Conservation (phyloP, 2,797 vertebrate genomes). For the Epinephelus malabaricus region DNA sequence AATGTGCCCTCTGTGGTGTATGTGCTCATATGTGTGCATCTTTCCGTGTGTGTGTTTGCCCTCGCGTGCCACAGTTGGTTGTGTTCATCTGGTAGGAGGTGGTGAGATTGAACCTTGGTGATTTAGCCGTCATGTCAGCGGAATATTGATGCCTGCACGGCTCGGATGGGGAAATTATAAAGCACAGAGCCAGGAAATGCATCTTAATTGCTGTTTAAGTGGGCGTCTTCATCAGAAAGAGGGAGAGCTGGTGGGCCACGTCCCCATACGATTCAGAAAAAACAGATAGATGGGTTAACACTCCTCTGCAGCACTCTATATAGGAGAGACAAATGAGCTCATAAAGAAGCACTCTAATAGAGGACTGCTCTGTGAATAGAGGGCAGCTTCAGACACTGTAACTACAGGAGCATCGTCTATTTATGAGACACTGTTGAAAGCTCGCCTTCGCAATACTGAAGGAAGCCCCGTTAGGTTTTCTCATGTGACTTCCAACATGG, state of each 20-base stretch:
- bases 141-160: slow-evolving; percentile 81
- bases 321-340: slow-evolving; percentile 81
- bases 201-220: slow-evolving; percentile 86
- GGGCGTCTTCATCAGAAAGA: slow-evolving; percentile 81
- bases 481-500: slow-evolving; percentile 17
- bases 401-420: slow-evolving; percentile 56
- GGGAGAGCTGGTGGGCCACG: slow-evolving; percentile 72
- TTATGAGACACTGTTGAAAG: slow-evolving; percentile 46
- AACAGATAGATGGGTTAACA: slow-evolving; percentile 80
- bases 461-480: slow-evolving; percentile 21
- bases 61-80: slow-evolving; percentile 52
- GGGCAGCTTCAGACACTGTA: slow-evolving; percentile 57
- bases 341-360: slow-evolving; percentile 77
- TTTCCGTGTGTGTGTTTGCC: slow-evolving; percentile 18
- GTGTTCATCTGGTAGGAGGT: slow-evolving; percentile 59
- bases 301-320: slow-evolving; percentile 77
- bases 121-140: slow-evolving; percentile 77
- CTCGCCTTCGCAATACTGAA: slow-evolving; percentile 12
- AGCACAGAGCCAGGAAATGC: slow-evolving; percentile 81
- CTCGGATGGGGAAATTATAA: slow-evolving; percentile 81
- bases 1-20: slow-evolving; percentile 19
- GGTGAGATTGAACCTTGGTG: slow-evolving; percentile 72
- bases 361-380: slow-evolving; percentile 71
- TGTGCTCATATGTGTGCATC: slow-evolving; percentile 8
- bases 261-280: slow-evolving; percentile 70